These are phyloP conservation scores for Armadillidium nasatum DNA, from an alignment of 1,140 invertebrate genomes.

Conservation along the genomic window DNA sequence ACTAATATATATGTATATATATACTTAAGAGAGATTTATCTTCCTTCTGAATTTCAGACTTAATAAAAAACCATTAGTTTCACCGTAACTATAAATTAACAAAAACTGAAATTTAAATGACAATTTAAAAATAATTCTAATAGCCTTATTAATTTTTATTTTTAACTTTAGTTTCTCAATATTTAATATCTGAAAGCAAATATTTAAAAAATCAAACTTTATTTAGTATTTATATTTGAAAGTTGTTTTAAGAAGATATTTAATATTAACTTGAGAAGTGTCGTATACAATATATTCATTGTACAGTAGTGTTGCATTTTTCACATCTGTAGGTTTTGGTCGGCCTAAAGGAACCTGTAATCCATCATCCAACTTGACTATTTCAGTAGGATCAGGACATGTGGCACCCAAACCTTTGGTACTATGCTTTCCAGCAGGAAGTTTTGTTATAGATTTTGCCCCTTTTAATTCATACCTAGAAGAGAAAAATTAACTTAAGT, in stretches of 20 bases:
- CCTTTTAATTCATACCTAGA: slow-evolving; percentile 62
- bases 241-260: slow-evolving; percentile 71
- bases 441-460: slow-evolving; percentile 70
- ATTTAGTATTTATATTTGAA: slow-evolving; percentile 58
- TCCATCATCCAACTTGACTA: slow-evolving; percentile 29
- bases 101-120: background rate
- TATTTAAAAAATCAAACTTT: background rate
- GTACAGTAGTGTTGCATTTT: slow-evolving; percentile 63
- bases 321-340: slow-evolving; percentile 49
- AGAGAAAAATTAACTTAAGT: slow-evolving; percentile 27
- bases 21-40: too few relatives aligned
- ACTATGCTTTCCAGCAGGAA: slow-evolving; percentile 72
- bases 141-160: background rate
- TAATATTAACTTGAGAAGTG: slow-evolving; percentile 76
- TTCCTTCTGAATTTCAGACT: too few relatives aligned
- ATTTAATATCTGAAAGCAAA: background rate
- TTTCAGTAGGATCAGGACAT: slow-evolving; percentile 60
- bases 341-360: slow-evolving; percentile 73
- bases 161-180: background rate
- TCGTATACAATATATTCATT: slow-evolving; percentile 92
- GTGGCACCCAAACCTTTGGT: slow-evolving; percentile 71
- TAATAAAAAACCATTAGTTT: too few relatives aligned
- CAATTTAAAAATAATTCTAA: background rate
- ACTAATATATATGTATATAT: too few relatives aligned
- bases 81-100: too few relatives aligned